Conservation (phyloP, 2,888 invertebrate species). For the Stramonita haemastoma region DNA sequence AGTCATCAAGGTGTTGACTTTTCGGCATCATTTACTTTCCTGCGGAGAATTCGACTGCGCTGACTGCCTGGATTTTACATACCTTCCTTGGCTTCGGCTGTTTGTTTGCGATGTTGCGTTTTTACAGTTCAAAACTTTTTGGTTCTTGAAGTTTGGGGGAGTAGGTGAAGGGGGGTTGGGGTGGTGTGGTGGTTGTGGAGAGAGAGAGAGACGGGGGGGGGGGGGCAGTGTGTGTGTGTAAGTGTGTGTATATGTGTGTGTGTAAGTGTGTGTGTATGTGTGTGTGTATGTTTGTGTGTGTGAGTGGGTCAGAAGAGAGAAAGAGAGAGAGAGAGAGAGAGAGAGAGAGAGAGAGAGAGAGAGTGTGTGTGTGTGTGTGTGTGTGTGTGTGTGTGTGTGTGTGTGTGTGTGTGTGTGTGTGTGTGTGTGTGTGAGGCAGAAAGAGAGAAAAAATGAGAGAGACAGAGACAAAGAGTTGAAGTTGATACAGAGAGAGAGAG, state of each 20-base stretch:
- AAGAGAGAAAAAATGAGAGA: neutral
- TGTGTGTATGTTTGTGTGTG: constrained; percentile 18
- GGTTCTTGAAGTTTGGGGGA: too few relatives aligned
- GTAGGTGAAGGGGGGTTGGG: neutral
- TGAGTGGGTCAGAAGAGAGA: neutral
- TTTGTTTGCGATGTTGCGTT: too few relatives aligned
- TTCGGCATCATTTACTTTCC: too few relatives aligned
- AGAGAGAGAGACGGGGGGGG: neutral
- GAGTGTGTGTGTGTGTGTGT: neutral
- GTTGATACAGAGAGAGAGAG: neutral
- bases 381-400: constrained; percentile 1
- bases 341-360: too few relatives aligned
- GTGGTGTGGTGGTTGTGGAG: neutral
- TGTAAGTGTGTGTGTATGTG: constrained; percentile 8
- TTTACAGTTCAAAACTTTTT: too few relatives aligned
- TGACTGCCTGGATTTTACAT: too few relatives aligned
- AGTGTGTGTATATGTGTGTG: neutral
- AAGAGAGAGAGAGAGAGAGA: too few relatives aligned
- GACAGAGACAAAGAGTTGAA: neutral
- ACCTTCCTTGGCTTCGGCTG: too few relatives aligned
- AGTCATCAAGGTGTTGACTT: too few relatives aligned
- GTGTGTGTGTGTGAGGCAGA: neutral
- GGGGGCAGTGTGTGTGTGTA: too few relatives aligned
- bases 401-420: constrained; percentile 2
- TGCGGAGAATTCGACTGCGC: too few relatives aligned